Conservation (phyloP, 2,888 invertebrate species). For the Microdon myrmicae region DNA sequence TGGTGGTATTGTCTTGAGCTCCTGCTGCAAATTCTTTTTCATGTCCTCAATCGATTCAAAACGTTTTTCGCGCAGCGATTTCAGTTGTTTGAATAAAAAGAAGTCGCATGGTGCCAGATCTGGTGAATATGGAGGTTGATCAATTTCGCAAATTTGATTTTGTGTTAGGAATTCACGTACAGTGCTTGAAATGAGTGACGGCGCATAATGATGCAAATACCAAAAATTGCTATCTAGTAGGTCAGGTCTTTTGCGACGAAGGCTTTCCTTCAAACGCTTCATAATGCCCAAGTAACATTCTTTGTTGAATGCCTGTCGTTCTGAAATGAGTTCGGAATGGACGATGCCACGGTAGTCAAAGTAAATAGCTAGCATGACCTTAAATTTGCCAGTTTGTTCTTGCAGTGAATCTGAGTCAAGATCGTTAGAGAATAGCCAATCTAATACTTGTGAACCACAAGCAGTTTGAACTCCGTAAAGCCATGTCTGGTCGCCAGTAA, state of each 20-base stretch:
- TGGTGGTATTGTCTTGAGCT: slow-evolving; percentile 27
- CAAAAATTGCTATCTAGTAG: slow-evolving; percentile 10
- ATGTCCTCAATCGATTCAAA: slow-evolving; percentile 4
- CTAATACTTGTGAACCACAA: too few relatives aligned
- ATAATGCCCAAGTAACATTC: slow-evolving; percentile 19
- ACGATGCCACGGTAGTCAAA: slow-evolving; percentile 10
- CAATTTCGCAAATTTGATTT: too few relatives aligned
- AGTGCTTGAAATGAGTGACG: too few relatives aligned
- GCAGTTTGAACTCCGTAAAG: too few relatives aligned
- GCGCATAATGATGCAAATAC: slow-evolving; percentile 17
- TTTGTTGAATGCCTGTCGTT: slow-evolving; percentile 4
- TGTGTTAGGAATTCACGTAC: too few relatives aligned
- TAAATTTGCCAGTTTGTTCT: too few relatives aligned
- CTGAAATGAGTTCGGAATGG: slow-evolving; percentile 4
- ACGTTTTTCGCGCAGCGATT: slow-evolving; percentile 4
- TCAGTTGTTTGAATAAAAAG: slow-evolving; percentile 5
- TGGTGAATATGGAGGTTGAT: too few relatives aligned
- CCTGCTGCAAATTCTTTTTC: slow-evolving; percentile 4
- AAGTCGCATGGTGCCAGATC: too few relatives aligned
- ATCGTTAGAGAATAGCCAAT: too few relatives aligned
- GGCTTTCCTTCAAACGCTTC: slow-evolving; percentile 2
- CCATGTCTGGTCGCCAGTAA: too few relatives aligned
- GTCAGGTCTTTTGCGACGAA: slow-evolving; percentile 5
- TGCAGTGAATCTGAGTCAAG: too few relatives aligned
- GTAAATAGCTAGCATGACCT: slow-evolving; percentile 3